Evolutionary conservation across 2,888 invertebrate genomes (phyloP).

Genomic region (Parapristionchus giblindavisi): DNA sequence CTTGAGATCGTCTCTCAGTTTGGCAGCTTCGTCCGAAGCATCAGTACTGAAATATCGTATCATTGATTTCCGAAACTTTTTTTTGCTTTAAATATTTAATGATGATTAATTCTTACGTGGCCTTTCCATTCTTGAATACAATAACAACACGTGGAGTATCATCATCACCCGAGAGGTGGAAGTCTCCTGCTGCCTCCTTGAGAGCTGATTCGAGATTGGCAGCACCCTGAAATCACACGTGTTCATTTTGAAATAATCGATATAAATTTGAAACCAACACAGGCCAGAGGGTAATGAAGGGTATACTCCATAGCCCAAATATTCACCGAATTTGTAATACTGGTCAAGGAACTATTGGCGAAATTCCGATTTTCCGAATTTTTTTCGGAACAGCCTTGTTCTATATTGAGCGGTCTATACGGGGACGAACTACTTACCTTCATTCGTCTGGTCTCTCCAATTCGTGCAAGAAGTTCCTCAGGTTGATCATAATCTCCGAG

Average conservation of each 20-base stretch:
- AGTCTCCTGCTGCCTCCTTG: constrained; percentile 62
- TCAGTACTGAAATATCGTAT: constrained; percentile 56
- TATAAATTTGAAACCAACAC: too few relatives aligned
- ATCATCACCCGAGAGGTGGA: constrained; percentile 55
- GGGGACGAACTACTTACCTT: constrained; percentile 49
- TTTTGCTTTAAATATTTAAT: neutral
- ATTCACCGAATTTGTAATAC: too few relatives aligned
- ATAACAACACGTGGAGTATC: constrained; percentile 60
- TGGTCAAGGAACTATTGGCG: too few relatives aligned
- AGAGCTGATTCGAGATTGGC: constrained; percentile 60
- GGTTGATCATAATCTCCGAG: constrained; percentile 65
- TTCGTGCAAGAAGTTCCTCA: constrained; percentile 58
- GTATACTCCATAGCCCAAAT: too few relatives aligned
- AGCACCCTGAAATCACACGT: constrained; percentile 3
- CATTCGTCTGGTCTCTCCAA: constrained; percentile 63
- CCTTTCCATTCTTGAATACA: constrained; percentile 64
- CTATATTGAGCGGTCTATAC: neutral
- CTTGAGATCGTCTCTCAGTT: constrained; percentile 54
- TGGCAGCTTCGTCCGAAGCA: constrained; percentile 46
- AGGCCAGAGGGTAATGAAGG: too few relatives aligned
- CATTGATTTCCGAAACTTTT: neutral
- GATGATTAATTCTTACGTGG: constrained; percentile 2
- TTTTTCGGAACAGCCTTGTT: neutral
- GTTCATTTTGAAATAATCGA: too few relatives aligned
- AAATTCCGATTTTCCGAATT: too few relatives aligned